These are phyloP conservation scores for Anastrepha ludens DNA, from an alignment of 1,140 invertebrate genomes.

Conservation along the genomic window DNA sequence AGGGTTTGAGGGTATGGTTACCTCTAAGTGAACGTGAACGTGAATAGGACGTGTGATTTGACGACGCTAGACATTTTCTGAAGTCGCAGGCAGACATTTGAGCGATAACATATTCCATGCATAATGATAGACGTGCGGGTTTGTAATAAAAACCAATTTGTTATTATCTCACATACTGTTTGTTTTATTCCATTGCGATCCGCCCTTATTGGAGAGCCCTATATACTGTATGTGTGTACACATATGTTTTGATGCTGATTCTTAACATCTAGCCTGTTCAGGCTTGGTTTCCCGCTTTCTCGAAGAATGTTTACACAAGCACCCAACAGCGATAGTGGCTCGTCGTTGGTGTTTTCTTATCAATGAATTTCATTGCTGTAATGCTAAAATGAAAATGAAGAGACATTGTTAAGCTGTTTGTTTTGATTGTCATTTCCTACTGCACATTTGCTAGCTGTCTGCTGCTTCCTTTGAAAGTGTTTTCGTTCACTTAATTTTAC, in stretches of 20 bases:
- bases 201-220: too few relatives aligned
- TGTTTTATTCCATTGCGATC: too few relatives aligned
- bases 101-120: too few relatives aligned
- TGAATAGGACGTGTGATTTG: too few relatives aligned
- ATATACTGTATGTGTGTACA: too few relatives aligned
- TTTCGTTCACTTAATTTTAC: not conserved
- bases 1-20: too few relatives aligned
- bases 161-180: too few relatives aligned
- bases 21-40: too few relatives aligned
- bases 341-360: not conserved
- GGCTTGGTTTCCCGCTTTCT: not conserved
- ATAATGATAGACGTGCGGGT: too few relatives aligned
- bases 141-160: too few relatives aligned
- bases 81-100: too few relatives aligned
- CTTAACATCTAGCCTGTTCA: not conserved
- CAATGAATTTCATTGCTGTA: not conserved
- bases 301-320: not conserved
- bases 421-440: constrained; percentile 28
- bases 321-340: not conserved
- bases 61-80: too few relatives aligned
- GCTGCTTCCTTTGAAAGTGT: not conserved
- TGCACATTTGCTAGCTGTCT: not conserved
- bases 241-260: not conserved
- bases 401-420: not conserved
- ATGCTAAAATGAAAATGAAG: not conserved